These are phyloP conservation scores for Crypturellus tataupa DNA, from an alignment of 2,797 vertebrate genomes.

Conservation along the genomic window DNA sequence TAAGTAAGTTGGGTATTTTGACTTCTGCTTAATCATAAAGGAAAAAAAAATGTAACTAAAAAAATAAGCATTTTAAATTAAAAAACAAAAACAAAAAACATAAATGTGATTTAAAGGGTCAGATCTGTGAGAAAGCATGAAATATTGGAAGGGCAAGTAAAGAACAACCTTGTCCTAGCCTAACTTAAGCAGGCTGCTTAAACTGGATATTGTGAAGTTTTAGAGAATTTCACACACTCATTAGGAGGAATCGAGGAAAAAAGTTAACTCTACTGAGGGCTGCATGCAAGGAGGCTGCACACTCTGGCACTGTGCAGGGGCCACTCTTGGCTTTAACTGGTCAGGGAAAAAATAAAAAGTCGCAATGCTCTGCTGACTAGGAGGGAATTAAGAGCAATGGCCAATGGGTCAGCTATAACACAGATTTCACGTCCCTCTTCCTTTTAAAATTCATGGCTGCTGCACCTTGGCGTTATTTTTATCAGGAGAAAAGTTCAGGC, in stretches of 20 bases:
- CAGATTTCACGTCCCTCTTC: background rate
- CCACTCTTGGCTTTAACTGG: background rate
- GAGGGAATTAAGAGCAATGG: background rate
- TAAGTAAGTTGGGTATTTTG: background rate
- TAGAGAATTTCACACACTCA: background rate
- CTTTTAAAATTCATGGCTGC: background rate
- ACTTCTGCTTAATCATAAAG: background rate
- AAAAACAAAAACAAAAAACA: background rate
- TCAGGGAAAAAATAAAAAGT: background rate
- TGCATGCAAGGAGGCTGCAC: background rate
- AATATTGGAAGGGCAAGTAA: background rate
- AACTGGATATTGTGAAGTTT: background rate
- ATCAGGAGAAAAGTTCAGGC: background rate
- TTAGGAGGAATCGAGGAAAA: constrained; percentile 1
- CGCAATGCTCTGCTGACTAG: background rate
- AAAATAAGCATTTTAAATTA: background rate
- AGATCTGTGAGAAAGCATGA: background rate
- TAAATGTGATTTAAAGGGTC: background rate
- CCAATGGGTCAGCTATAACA: background rate
- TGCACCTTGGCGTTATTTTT: background rate
- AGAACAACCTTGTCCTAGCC: background rate
- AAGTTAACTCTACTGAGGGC: background rate
- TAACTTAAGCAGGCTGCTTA: background rate
- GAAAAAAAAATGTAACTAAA: background rate
- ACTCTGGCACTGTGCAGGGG: background rate